Evolutionary conservation across 2,888 invertebrate species (phyloP).

Genomic region (Andrena chrysosceles): DNA sequence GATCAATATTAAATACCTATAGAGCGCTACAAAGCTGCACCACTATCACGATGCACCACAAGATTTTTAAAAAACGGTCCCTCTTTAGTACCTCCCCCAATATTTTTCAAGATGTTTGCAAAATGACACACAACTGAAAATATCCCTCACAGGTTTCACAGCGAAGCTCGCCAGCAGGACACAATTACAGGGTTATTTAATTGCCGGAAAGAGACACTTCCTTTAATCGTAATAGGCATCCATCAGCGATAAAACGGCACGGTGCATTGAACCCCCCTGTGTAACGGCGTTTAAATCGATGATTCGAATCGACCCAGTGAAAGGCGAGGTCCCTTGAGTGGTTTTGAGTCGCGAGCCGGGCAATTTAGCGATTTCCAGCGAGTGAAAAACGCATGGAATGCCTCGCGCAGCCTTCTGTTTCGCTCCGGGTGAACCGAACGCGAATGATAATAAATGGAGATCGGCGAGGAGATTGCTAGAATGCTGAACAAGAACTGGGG

Average conservation of each 20-base stretch:
- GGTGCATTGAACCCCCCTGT: conserved; percentile 25
- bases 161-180: conserved; percentile 2
- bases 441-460: conserved; percentile 16
- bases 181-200: conserved; percentile 36
- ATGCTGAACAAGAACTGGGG: conserved; percentile 1
- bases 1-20: too few species aligned
- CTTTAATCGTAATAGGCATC: conserved; percentile 51
- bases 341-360: conserved; percentile 1
- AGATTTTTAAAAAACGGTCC: neutral
- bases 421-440: neutral
- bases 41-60: neutral
- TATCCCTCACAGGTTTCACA: neutral
- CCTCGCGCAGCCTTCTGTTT: neutral
- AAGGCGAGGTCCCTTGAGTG: conserved; percentile 44
- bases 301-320: conserved; percentile 43
- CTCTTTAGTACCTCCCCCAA: neutral
- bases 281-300: conserved; percentile 48
- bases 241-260: conserved; percentile 22
- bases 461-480: neutral
- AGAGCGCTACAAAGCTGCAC: too few species aligned
- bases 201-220: conserved; percentile 57
- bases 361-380: conserved; percentile 20
- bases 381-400: conserved; percentile 13
- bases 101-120: neutral
- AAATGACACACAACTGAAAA: neutral